Base-by-base conservation (phyloP, 2,888 invertebrate genomes). In the Myopa testacea region DNA sequence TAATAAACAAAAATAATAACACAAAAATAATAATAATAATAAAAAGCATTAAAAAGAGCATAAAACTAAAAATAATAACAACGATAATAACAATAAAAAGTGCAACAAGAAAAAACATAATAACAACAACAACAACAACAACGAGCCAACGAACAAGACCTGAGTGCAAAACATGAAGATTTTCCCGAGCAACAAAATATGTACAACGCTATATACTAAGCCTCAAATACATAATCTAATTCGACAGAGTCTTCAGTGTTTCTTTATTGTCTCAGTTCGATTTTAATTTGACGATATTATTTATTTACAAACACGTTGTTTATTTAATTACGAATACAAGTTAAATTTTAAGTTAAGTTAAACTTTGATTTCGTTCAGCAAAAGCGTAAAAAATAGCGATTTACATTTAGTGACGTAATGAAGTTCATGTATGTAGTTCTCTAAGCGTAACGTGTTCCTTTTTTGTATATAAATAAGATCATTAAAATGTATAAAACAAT, bases 401-500 rank as follows among this genome's bases (percentile, higher is more conserved):
- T 87, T 87, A 87, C 87, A 87, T 87, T 87, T 86, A 45, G 45
- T 10, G 10, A 45, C 45, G 45, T 45, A 45, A 10, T 45, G 10
- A 45, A 45, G 3, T 1, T 45, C 6, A 45, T 3, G 40, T 6
- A 40, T 40, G 45, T 45, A 45, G 45, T 45, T 45, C 10, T 67
- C 71, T 78, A 78, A 60, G 65, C 37, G 37, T 77, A 67, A 78
- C 12, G 81, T 86, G 86, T 86, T 86, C 86, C 86, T 86, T 86
- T 85, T 86, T 86, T 86, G 86, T 86, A 86, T 86, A 86, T 82
- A 82, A 82, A 82, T 85, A 81, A 74, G 79, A 71, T 81, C 83
- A 19, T 60, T 60, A 55, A 34, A 38, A 69, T 68, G 37, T 62
- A 76, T 26, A 26, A 26, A 26, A 26, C 26, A 26, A 26, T 26